Evolutionary conservation across 2,113 vertebrate species (phyloP).

Genomic region (Aepyceros melampus): DNA sequence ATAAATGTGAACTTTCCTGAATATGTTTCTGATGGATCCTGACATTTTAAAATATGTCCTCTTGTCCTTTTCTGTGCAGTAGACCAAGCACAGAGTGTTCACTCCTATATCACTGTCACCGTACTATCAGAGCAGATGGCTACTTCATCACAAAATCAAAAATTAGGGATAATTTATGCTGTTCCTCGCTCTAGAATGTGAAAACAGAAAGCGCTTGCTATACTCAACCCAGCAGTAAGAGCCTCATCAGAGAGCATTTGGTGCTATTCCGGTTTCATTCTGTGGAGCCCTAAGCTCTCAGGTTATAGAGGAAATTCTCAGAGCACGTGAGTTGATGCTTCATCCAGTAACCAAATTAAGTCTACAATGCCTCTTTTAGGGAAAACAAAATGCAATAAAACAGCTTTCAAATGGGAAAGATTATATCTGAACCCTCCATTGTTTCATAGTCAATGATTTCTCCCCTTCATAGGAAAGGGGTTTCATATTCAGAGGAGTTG

Average conservation of each 20-base stretch:
- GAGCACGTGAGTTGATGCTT: neutral
- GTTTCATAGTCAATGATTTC: slow-evolving; percentile 65
- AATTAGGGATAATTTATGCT: slow-evolving; percentile 89
- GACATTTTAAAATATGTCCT: slow-evolving; percentile 91
- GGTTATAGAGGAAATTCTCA: neutral
- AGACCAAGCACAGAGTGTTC: slow-evolving; percentile 86
- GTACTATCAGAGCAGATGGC: slow-evolving; percentile 89
- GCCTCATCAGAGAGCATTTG: slow-evolving; percentile 52
- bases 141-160: slow-evolving; percentile 85
- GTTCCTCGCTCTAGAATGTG: slow-evolving; percentile 87
- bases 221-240: slow-evolving; percentile 67
- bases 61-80: slow-evolving; percentile 87
- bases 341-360: neutral
- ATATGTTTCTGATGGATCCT: slow-evolving; percentile 85
- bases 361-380: neutral
- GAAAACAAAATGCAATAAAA: slow-evolving; percentile 41
- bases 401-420: slow-evolving; percentile 51
- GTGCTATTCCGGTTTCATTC: neutral
- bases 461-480: slow-evolving; percentile 44
- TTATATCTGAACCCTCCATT: slow-evolving; percentile 50
- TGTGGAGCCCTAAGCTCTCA: slow-evolving; percentile 18
- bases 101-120: slow-evolving; percentile 86
- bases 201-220: slow-evolving; percentile 85
- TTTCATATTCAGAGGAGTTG: slow-evolving; percentile 67
- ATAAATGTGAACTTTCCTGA: slow-evolving; percentile 86